A percentile compares a stretch with the other conserved stretches of the same genome.
These are phyloP conservation scores for Nyleta sp. DNA, from an alignment of 2,888 invertebrate species.

Conservation along the genomic window DNA sequence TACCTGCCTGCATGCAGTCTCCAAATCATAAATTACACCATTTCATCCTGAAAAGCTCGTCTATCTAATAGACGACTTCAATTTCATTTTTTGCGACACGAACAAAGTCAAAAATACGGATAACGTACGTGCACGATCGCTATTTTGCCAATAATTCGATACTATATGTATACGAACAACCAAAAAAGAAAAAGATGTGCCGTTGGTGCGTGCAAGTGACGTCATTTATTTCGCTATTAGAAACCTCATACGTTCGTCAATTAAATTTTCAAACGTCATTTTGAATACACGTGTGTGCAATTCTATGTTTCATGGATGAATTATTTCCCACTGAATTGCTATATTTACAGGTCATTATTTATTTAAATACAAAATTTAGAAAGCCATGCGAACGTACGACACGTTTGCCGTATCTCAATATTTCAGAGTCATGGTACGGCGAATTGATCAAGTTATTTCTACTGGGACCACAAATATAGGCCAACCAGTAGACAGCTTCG, in stretches of 20 bases:
- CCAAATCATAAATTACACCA: slow-evolving; percentile 45
- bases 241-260: too few relatives aligned
- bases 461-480: slow-evolving; percentile 12
- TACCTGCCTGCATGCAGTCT: slow-evolving; percentile 31
- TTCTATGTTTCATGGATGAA: too few relatives aligned
- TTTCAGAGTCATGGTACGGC: background rate
- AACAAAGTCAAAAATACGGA: slow-evolving; percentile 34
- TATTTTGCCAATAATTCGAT: slow-evolving; percentile 27
- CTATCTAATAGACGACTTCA: slow-evolving; percentile 30
- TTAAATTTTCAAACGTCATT: too few relatives aligned
- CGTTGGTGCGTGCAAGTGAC: too few relatives aligned
- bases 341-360: background rate
- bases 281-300: too few relatives aligned
- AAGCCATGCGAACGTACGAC: background rate
- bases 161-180: too few relatives aligned
- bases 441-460: slow-evolving; percentile 15
- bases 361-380: slow-evolving; percentile 1
- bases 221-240: too few relatives aligned
- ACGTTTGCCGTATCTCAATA: slow-evolving; percentile 6
- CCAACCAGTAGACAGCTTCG: background rate
- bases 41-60: slow-evolving; percentile 27
- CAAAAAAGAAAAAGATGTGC: too few relatives aligned
- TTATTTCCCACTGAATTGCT: too few relatives aligned
- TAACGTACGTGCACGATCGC: slow-evolving; percentile 8
- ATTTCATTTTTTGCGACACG: slow-evolving; percentile 34